Evolutionary conservation across 1,140 invertebrate species (phyloP).

Genomic region (Bombus pascuorum): DNA sequence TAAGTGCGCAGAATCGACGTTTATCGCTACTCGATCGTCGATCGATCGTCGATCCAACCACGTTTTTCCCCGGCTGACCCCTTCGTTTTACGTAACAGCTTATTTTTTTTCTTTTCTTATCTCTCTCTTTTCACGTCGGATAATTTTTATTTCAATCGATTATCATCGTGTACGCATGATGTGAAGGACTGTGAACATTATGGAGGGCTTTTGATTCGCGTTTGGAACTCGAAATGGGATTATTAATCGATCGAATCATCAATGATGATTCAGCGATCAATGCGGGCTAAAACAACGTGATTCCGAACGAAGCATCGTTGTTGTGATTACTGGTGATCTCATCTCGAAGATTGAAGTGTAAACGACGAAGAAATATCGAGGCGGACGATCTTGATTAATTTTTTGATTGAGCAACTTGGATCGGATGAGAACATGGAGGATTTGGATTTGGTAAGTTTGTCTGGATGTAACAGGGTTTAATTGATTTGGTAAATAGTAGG

Average conservation of each 20-base stretch:
- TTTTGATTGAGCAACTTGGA: not conserved
- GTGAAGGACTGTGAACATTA: not conserved
- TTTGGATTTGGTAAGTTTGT: not conserved
- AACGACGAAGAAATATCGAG: not conserved
- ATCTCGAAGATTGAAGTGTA: not conserved
- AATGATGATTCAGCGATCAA: constrained; percentile 51
- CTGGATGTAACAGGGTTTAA: not conserved
- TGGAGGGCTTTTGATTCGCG: constrained; percentile 10
- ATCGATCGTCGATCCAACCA: constrained; percentile 49
- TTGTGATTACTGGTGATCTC: not conserved
- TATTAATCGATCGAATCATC: constrained; percentile 52
- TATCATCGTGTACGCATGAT: not conserved
- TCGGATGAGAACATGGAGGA: not conserved
- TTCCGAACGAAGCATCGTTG: not conserved
- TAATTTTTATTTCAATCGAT: constrained; percentile 31
- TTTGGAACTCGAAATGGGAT: constrained; percentile 24
- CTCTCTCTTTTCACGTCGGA: not conserved
- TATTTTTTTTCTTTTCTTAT: not conserved
- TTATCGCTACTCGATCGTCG: constrained; percentile 61
- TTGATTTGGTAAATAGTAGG: not conserved
- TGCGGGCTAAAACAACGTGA: constrained; percentile 33
- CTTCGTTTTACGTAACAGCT: constrained; percentile 37
- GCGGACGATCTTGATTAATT: not conserved
- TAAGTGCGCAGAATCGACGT: constrained; percentile 51
- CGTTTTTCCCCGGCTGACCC: not conserved